phyloP scores from a whole-genome alignment of 35 echinoderm and acorn worm genomes.

The Lytechinus variegatus region DNA sequence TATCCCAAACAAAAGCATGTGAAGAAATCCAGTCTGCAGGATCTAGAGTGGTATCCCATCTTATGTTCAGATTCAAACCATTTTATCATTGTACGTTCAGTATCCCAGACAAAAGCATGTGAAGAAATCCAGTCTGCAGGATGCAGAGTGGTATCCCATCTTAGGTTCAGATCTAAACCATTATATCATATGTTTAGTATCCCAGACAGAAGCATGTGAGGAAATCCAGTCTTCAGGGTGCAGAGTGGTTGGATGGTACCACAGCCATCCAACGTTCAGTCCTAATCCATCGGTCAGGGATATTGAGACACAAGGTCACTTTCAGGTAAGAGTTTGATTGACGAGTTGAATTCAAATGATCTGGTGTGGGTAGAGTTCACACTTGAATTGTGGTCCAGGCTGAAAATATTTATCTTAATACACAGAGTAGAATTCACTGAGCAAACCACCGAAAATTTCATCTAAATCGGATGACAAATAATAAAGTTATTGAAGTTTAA shows the following conservation, averaged over 20 bases:
- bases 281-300: conserved; percentile 96
- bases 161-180: conserved; percentile 81
- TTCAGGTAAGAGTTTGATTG: conserved; percentile 63
- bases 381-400: too few relatives aligned
- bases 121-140: conserved; percentile 67
- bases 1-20: conserved; percentile 91
- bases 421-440: too few relatives aligned
- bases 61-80: too few relatives aligned
- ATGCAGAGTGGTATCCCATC: conserved; percentile 83
- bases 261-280: conserved; percentile 94
- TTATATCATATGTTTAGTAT: conserved; percentile 77
- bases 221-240: conserved; percentile 65
- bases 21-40: conserved; percentile 70
- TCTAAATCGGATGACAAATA: too few relatives aligned
- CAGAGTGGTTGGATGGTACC: conserved; percentile 95
- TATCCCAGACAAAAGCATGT: conserved; percentile 85
- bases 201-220: conserved; percentile 89
- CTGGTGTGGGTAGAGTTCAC: too few relatives aligned
- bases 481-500: too few relatives aligned
- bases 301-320: conserved; percentile 90
- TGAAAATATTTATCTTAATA: too few relatives aligned
- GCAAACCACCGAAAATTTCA: too few relatives aligned
- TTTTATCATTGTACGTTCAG: conserved; percentile 28
- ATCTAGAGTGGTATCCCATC: conserved; percentile 58
- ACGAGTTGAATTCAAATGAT: too few relatives aligned